These are phyloP conservation scores for Xestia xanthographa DNA, from an alignment of 2,888 invertebrate species.

Conservation along the genomic window DNA sequence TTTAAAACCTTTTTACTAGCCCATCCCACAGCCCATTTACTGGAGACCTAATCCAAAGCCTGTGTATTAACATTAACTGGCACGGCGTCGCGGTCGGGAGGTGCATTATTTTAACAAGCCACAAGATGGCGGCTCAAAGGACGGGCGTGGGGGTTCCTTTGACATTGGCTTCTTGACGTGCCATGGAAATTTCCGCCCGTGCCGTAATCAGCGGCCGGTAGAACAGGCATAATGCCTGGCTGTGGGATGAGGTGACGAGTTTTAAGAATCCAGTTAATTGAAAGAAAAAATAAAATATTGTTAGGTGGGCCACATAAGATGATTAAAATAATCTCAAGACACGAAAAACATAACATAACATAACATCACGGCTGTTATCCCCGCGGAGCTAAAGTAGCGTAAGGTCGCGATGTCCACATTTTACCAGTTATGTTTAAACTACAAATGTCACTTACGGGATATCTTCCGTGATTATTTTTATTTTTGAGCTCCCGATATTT, in stretches of 20 bases:
- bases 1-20: constrained; percentile 2
- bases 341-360: background rate
- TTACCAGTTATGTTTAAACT: background rate
- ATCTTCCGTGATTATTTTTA: too few species aligned
- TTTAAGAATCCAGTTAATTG: background rate
- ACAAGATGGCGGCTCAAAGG: constrained; percentile 60
- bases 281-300: background rate
- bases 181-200: constrained; percentile 57
- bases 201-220: constrained; percentile 56
- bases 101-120: constrained; percentile 61
- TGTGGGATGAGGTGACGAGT: too few species aligned
- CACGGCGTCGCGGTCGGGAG: constrained; percentile 19
- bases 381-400: background rate
- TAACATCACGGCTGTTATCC: background rate
- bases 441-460: too few species aligned
- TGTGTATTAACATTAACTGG: constrained; percentile 42
- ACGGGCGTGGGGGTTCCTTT: constrained; percentile 56
- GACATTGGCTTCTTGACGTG: constrained; percentile 56
- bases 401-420: background rate
- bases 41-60: background rate
- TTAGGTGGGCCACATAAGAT: background rate
- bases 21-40: background rate
- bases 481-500: too few species aligned
- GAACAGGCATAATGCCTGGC: constrained; percentile 40
- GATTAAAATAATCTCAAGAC: background rate